These are phyloP conservation scores for Aradophagus sp. DNA, from an alignment of 1,140 invertebrate genomes.

Conservation along the genomic window DNA sequence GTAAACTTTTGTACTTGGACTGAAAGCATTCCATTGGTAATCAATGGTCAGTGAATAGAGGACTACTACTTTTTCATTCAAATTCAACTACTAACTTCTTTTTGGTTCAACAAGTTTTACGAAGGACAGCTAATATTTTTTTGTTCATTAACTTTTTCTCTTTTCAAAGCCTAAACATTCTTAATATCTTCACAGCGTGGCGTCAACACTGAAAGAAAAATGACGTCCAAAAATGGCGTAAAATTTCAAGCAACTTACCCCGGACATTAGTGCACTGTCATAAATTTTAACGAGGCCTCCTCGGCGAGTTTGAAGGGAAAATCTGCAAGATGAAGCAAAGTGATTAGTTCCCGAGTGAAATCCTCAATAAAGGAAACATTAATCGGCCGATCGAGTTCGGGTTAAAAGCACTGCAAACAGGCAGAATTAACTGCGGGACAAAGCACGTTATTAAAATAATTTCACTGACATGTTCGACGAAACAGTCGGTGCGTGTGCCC, in stretches of 20 bases:
- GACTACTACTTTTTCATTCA: too few relatives aligned
- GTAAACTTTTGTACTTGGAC: conserved; percentile 93
- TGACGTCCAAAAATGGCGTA: too few relatives aligned
- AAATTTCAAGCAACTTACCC: too few relatives aligned
- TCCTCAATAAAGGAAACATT: conserved; percentile 18
- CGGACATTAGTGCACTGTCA: conserved; percentile 91
- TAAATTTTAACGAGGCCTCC: conserved; percentile 93
- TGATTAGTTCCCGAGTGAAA: background rate
- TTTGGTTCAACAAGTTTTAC: too few relatives aligned
- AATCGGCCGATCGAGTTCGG: conserved; percentile 6
- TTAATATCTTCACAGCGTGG: too few relatives aligned
- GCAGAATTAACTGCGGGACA: conserved; percentile 33
- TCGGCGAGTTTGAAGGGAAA: conserved; percentile 87
- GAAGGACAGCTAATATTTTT: too few relatives aligned
- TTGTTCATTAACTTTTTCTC: too few relatives aligned
- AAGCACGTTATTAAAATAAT: conserved; percentile 40
- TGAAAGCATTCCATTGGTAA: too few relatives aligned
- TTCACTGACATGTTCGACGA: conserved; percentile 26
- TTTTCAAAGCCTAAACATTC: too few relatives aligned
- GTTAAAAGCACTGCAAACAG: conserved; percentile 17
- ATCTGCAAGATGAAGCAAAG: conserved; percentile 76
- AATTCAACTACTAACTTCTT: too few relatives aligned
- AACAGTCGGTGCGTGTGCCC: conserved; percentile 31
- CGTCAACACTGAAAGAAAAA: too few relatives aligned
- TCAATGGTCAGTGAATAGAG: too few relatives aligned